Evolutionary conservation across 2,113 vertebrate genomes (phyloP), one percentile per base, ranked within the genome.

Genomic region (Chaenogobius annularis): DNA sequence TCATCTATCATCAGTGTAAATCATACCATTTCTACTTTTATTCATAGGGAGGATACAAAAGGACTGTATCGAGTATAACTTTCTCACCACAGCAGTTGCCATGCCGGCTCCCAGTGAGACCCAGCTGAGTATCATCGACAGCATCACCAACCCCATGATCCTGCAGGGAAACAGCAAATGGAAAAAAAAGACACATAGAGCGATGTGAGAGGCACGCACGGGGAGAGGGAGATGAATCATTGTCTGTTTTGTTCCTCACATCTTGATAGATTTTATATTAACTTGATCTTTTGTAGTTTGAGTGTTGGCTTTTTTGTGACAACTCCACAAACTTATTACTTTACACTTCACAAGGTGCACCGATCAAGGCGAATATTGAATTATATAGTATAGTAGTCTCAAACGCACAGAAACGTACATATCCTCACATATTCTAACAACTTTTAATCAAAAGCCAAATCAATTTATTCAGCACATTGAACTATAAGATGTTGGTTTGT

Each of bases 121-220:
- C 97, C 97, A 99, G 91, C 96, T 96, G 88, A 98, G 91, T 78
- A 95, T 68, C 81, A 99, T 82, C 2, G 93, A 94, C 70, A 97
- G 85, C 63, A 93, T 67, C 11, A 91, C 95, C 1, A 93, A 95
- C 82, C 91, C 92, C 89, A 97, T 93, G 91, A 94, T 94, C 89
- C 97, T 99, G 87, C 35, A 65, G 66, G 67, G 71, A 79, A 66
- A 70, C 1, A 31, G 52, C 71, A 47, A 75, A 77, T 67, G 0
- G 58, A 37, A 80, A 13, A 48, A n/a, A 31, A 31, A 10, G 11
- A 35, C 22, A 14, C 22, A 62, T 14, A 47, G 14, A 1, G 63
- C 66, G 12, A 44, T 26, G 46, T 10, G 37, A 80, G 63, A 79
- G 7, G 72, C 9, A 55, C 35, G 70, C 23, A 77, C 19, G 12